phyloP scores from a whole-genome alignment of 2,113 vertebrate species.

The Oreocharis arfaki region DNA sequence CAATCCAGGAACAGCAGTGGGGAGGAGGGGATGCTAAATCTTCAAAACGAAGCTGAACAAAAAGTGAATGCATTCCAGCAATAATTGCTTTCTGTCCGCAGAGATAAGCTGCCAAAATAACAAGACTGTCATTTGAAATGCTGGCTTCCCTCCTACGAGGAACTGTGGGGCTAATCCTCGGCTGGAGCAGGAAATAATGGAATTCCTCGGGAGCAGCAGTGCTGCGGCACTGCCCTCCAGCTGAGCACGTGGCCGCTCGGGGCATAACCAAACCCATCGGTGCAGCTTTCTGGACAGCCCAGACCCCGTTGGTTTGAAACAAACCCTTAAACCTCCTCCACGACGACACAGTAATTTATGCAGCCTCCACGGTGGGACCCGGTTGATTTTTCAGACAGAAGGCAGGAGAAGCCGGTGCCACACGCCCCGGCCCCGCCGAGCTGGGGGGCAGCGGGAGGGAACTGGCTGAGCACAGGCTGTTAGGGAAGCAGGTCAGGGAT shows the following conservation, averaged over 20 bases:
- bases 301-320: not conserved
- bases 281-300: not conserved
- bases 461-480: not conserved
- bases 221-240: not conserved
- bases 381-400: not conserved
- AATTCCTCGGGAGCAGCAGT: not conserved
- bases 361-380: not conserved
- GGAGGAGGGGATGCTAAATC: not conserved
- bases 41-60: slow-evolving; percentile 15
- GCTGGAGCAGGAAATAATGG: not conserved
- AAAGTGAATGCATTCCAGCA: slow-evolving; percentile 1
- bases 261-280: not conserved
- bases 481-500: not conserved
- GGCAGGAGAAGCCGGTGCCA: not conserved
- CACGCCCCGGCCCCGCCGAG: accelerated
- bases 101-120: slow-evolving; percentile 58
- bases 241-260: accelerated
- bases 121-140: slow-evolving; percentile 22
- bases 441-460: not conserved
- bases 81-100: slow-evolving; percentile 56
- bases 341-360: not conserved
- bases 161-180: not conserved
- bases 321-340: not conserved
- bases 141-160: not conserved
- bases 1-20: not conserved